These are phyloP conservation scores for Eumacrocentrus americanus DNA, from an alignment of 2,888 invertebrate species.

Conservation along the genomic window DNA sequence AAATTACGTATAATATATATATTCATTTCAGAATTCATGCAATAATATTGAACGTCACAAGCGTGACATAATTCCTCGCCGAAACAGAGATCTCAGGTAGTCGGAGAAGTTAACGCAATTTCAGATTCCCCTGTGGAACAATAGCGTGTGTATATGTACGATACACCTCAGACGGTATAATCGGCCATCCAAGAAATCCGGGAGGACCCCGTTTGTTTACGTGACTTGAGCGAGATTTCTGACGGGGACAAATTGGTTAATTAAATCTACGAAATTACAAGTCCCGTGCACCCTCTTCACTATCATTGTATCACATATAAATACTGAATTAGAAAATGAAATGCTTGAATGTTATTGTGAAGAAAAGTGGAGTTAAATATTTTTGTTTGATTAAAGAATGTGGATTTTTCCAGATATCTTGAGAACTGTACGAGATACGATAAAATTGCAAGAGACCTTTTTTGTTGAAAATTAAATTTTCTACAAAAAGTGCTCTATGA, in stretches of 20 bases:
- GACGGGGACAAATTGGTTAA: slow-evolving; percentile 32
- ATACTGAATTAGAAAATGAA: no score
- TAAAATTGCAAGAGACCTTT: no score
- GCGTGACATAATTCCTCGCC: slow-evolving; percentile 28
- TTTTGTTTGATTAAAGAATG: no score
- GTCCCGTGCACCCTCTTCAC: not conserved
- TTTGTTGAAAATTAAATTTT: no score
- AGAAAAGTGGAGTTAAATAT: no score
- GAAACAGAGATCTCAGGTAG: slow-evolving; percentile 26
- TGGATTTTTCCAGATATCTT: no score
- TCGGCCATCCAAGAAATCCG: slow-evolving; percentile 31
- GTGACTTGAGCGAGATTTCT: slow-evolving; percentile 26
- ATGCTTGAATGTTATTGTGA: no score
- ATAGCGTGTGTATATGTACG: slow-evolving; percentile 24
- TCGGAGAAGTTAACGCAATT: slow-evolving; percentile 30
- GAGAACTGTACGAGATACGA: no score
- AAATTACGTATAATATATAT: slow-evolving; percentile 9
- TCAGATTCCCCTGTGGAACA: slow-evolving; percentile 26
- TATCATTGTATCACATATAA: not conserved
- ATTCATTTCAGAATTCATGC: not conserved
- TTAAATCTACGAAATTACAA: slow-evolving; percentile 28
- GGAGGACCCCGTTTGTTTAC: slow-evolving; percentile 30
- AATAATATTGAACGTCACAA: slow-evolving; percentile 18
- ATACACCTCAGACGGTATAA: slow-evolving; percentile 27
- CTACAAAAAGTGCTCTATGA: no score